Evolutionary conservation across 2,113 vertebrate genomes (phyloP).

Genomic region (Rhinolophus ferrumequinum): DNA sequence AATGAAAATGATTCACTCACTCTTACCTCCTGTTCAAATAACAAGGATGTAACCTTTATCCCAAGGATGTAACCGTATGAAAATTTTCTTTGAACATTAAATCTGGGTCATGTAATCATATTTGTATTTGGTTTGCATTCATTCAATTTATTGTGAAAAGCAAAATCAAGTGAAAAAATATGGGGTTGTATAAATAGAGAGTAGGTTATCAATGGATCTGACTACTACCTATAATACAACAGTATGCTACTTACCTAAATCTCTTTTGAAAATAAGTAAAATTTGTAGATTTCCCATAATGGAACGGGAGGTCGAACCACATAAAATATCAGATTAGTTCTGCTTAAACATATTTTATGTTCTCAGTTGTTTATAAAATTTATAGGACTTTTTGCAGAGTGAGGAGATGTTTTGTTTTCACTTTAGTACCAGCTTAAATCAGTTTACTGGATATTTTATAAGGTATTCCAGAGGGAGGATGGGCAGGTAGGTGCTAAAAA

Average conservation of each 20-base stretch:
- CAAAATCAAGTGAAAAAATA: neutral
- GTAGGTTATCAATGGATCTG: neutral
- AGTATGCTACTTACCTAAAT: neutral
- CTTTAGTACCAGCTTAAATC: neutral
- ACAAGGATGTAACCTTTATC: conserved; percentile 58
- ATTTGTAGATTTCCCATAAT: neutral
- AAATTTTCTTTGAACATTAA: conserved; percentile 58
- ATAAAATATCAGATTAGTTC: neutral
- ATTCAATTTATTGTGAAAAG: conserved; percentile 56
- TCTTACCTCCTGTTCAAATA: conserved; percentile 32
- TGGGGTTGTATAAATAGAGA: neutral
- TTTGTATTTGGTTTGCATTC: conserved; percentile 48
- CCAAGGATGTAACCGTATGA: neutral
- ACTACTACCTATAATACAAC: neutral
- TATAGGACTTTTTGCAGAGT: neutral
- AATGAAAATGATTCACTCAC: conserved; percentile 18
- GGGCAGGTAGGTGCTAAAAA: neutral
- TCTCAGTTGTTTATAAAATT: neutral
- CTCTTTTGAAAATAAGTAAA: neutral
- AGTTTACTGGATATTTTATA: neutral
- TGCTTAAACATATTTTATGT: conserved; percentile 1
- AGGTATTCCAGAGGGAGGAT: neutral
- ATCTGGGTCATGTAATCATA: conserved; percentile 59
- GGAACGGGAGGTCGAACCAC: neutral
- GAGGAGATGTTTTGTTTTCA: neutral